Evolutionary conservation across 2,888 invertebrate species (phyloP).

Genomic region (Crocallis elinguaria): DNA sequence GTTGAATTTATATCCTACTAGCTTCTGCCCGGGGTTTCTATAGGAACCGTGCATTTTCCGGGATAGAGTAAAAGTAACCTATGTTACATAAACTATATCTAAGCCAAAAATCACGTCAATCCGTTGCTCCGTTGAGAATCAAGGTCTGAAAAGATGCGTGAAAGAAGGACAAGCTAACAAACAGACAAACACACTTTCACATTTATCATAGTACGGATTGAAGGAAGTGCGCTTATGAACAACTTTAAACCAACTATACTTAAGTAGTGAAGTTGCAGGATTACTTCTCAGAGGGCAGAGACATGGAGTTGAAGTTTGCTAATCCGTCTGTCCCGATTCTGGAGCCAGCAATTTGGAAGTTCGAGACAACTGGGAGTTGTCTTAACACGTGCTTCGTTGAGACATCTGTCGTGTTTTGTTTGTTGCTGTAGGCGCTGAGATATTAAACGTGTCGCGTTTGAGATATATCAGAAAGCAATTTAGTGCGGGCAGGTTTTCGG

Average conservation of each 20-base stretch:
- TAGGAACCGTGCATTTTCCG: too few species aligned
- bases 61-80: too few species aligned
- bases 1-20: constrained; percentile 13
- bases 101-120: too few species aligned
- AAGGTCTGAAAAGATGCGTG: too few species aligned
- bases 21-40: too few species aligned
- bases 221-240: too few species aligned
- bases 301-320: constrained; percentile 10
- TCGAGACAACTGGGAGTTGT: constrained; percentile 5
- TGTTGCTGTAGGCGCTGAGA: background rate
- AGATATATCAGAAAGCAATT: background rate
- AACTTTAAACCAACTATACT: background rate
- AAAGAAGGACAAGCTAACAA: too few species aligned
- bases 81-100: too few species aligned
- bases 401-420: background rate
- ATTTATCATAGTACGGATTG: too few species aligned
- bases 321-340: constrained; percentile 21
- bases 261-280: background rate
- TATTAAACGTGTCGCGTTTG: background rate
- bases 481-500: background rate
- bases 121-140: too few species aligned
- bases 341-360: constrained; percentile 16
- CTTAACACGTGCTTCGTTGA: background rate
- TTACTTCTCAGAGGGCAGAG: constrained; percentile 14
- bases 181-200: too few species aligned